Evolutionary conservation across 2,888 invertebrate species (phyloP).

Genomic region (Pharmacophagus antenor): DNA sequence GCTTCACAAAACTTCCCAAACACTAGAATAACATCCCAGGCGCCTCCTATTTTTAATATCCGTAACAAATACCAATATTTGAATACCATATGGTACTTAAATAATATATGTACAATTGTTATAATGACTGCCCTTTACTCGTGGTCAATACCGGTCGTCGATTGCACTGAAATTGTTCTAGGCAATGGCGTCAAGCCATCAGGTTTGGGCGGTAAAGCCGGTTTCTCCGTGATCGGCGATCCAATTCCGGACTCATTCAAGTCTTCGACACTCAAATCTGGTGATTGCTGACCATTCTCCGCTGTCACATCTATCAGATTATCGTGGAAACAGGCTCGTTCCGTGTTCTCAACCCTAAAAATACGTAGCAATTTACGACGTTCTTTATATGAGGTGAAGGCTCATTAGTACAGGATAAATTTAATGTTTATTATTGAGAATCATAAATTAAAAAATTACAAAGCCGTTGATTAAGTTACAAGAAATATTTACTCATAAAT

Average conservation of each 20-base stretch:
- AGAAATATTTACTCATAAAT: too few relatives aligned
- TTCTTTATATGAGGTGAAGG: too few relatives aligned
- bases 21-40: neutral
- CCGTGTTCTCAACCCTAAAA: conserved; percentile 30
- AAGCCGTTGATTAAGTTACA: too few relatives aligned
- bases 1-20: neutral
- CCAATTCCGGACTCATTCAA: conserved; percentile 40
- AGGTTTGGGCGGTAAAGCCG: conserved; percentile 60
- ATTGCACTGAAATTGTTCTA: conserved; percentile 35
- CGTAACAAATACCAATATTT: neutral
- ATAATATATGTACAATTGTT: conserved; percentile 14
- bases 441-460: neutral
- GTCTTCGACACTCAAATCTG: conserved; percentile 19
- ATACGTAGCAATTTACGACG: conserved; percentile 1
- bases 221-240: conserved; percentile 47
- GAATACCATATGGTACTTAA: neutral
- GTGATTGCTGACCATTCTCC: conserved; percentile 27
- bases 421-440: too few relatives aligned
- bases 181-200: conserved; percentile 41
- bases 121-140: conserved; percentile 25
- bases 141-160: conserved; percentile 26
- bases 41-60: neutral
- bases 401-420: neutral
- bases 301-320: conserved; percentile 28
- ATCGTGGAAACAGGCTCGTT: conserved; percentile 30